These are phyloP conservation scores for Coecobrya sp. DNA, from an alignment of 2,888 invertebrate species.

Conservation along the genomic window DNA sequence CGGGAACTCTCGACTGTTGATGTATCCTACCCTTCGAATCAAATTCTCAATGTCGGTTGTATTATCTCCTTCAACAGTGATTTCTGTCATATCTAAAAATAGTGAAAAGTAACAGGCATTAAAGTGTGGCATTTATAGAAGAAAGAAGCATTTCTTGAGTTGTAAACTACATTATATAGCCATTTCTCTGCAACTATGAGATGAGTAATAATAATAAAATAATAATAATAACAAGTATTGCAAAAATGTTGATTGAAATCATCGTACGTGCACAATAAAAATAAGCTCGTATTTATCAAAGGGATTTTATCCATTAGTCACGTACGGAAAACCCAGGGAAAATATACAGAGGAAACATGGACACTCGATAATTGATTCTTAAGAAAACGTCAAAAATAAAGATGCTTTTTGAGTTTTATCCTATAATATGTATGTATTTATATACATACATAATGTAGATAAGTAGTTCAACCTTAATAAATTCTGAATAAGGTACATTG, in stretches of 20 bases:
- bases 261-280: slow-evolving; percentile 84
- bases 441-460: neutral
- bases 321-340: slow-evolving; percentile 4
- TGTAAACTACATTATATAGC: neutral
- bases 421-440: neutral
- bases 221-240: neutral
- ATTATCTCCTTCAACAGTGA: slow-evolving; percentile 97
- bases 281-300: slow-evolving; percentile 30
- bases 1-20: slow-evolving; percentile 96
- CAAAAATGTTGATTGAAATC: too few species aligned
- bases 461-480: neutral
- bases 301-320: slow-evolving; percentile 75
- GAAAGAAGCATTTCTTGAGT: neutral
- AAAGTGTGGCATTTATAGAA: neutral
- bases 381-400: neutral
- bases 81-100: slow-evolving; percentile 92
- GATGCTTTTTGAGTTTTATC: neutral
- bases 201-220: neutral
- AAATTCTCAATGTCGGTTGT: slow-evolving; percentile 96
- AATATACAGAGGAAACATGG: slow-evolving; percentile 36
- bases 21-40: slow-evolving; percentile 94
- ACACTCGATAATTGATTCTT: slow-evolving; percentile 42
- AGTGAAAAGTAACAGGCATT: slow-evolving; percentile 24
- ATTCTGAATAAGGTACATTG: neutral
- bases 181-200: neutral